phyloP scores from a whole-genome alignment of 2,888 invertebrate species.

The Doris montereyensis region DNA sequence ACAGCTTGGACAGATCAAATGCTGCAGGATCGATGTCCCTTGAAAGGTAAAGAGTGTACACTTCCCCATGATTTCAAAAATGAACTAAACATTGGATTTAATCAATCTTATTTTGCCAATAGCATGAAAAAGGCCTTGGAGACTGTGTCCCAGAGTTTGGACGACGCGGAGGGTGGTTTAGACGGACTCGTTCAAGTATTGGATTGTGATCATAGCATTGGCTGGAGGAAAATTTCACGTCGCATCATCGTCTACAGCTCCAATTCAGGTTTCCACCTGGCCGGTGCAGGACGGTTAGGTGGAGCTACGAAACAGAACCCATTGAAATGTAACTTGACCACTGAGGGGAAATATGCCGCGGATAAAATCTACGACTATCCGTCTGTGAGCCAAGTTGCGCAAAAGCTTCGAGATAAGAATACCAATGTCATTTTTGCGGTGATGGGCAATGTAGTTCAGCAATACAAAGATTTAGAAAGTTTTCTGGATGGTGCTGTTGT shows the following conservation, averaged over 20 bases:
- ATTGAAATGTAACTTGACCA: constrained; percentile 54
- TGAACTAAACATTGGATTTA: constrained; percentile 89
- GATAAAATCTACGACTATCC: constrained; percentile 82
- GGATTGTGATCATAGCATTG: constrained; percentile 84
- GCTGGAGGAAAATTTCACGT: constrained; percentile 93
- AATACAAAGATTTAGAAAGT: constrained; percentile 85
- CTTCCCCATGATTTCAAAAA: constrained; percentile 95
- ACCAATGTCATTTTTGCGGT: constrained; percentile 98
- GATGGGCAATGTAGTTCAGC: constrained; percentile 84
- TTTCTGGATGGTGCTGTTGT: constrained; percentile 93
- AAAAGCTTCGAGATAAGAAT: constrained; percentile 91
- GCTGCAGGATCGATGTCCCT: constrained; percentile 50
- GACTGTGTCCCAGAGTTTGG: constrained; percentile 87
- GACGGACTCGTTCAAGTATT: constrained; percentile 99
- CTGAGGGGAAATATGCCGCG: constrained; percentile 38
- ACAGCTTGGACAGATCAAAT: constrained; percentile 46
- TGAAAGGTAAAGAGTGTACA: constrained; percentile 78
- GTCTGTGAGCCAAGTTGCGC: constrained; percentile 88
- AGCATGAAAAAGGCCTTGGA: constrained; percentile 46
- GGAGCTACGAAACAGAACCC: constrained; percentile 57
- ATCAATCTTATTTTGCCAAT: constrained; percentile 83
- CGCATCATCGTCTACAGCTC: constrained; percentile 95
- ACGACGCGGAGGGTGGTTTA: constrained; percentile 97
- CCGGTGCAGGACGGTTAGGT: constrained; percentile 85
- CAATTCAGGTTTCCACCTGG: constrained; percentile 97